A percentile compares a stretch with the other conserved stretches of the same genome.
phyloP scores from a whole-genome alignment of 2,113 vertebrate genomes.

The Malurus alboscapulatus region DNA sequence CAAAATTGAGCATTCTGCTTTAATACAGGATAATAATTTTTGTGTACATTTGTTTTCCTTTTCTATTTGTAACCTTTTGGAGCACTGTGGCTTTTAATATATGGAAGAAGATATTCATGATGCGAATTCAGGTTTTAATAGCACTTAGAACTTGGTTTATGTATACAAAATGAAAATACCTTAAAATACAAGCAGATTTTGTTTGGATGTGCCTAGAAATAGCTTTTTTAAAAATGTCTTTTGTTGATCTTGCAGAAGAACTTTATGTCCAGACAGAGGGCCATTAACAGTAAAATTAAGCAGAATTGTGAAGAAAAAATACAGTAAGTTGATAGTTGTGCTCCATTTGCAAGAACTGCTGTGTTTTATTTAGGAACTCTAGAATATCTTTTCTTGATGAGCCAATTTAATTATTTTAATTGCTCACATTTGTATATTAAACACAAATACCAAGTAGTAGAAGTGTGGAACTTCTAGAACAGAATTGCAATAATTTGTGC shows the following conservation, averaged over 20 bases:
- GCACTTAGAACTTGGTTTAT: not conserved
- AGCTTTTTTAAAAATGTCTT: not conserved
- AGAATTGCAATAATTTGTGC: not conserved
- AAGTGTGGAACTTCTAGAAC: not conserved
- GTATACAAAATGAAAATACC: not conserved
- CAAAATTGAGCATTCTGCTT: not conserved
- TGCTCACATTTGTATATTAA: not conserved
- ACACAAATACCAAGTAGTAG: not conserved
- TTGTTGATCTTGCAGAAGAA: constrained; percentile 62
- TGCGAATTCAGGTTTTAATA: not conserved
- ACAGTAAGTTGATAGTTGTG: constrained; percentile 70
- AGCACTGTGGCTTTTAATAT: not conserved
- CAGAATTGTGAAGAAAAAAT: constrained; percentile 62
- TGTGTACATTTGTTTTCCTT: not conserved
- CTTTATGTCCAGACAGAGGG: constrained; percentile 17
- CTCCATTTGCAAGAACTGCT: not conserved
- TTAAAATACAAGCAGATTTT: not conserved
- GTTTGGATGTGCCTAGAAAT: not conserved
- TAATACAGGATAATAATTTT: not conserved
- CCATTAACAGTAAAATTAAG: constrained; percentile 39
- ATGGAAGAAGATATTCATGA: not conserved
- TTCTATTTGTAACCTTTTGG: not conserved
- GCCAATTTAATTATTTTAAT: not conserved
- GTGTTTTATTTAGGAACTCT: not conserved
- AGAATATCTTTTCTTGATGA: not conserved